Evolutionary conservation across 2,113 vertebrate genomes (phyloP), one percentile per base, ranked within the genome.

Genomic region (Crotalus helleri): DNA sequence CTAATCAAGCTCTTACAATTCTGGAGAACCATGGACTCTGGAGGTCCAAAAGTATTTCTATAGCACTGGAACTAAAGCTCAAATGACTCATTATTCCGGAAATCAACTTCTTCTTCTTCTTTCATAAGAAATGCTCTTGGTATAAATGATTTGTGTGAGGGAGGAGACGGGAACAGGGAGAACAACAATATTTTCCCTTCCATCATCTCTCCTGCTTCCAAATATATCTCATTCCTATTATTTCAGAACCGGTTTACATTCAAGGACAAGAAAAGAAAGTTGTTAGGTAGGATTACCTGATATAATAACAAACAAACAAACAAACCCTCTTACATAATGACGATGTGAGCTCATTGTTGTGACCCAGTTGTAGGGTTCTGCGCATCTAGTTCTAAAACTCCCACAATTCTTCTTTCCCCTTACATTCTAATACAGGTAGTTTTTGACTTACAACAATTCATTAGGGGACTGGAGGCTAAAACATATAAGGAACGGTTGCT

Each of bases 1-100:
- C 61, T 94, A 81, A 92, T 91, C 81, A 59, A 91, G 93, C 15
- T 3, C 1, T 57, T 93, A 39, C 46, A 58, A 59, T 95, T 94
- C 26, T 53, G 44, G 51, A 88, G 51, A 51, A 53, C 21, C 51
- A 74, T 55, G 1, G 3, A 5, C 9, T 55, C 12, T 1, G 49
- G 49, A 51, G 49, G 49, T 51, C 49, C 49, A 51, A 55, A 57
- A 46, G 23, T 61, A 51, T 85, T 90, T 87, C 46, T 24, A 13
- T 3, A 1, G 17, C 29, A 17, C 23, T 54, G 12, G 90, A 24
- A 19, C 55, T 87, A 29, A 59, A 58, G 39, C 9, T 44, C 39
- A 91, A 58, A 85, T 17, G 19, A 4, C 33, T 46, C 24, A 5
- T 44, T 23, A 44, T 51, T 44, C n/a, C 23, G 46, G 0, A 33